Percentiles rank a stretch among this genome's conserved stretches.
Evolutionary conservation across 2,113 vertebrate species (phyloP).

Genomic region (Rhea pennata): DNA sequence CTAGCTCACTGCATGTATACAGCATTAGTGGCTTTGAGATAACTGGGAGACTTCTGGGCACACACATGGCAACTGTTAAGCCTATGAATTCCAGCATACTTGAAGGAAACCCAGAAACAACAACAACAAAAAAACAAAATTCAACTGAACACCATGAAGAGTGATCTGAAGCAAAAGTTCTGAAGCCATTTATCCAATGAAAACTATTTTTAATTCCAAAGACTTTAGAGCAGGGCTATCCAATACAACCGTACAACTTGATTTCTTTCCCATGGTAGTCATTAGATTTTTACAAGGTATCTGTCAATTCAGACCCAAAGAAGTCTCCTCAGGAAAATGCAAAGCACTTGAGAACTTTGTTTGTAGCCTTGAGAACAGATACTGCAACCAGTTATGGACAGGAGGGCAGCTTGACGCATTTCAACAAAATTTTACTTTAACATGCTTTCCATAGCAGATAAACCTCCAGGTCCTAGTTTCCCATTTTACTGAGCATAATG

Average conservation of each 20-base stretch:
- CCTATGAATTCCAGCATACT: background rate
- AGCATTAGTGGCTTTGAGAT: background rate
- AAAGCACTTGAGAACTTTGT: background rate
- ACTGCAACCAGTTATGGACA: background rate
- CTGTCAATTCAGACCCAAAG: background rate
- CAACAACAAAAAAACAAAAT: background rate
- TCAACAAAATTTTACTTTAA: background rate
- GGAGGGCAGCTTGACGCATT: background rate
- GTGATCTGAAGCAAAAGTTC: background rate
- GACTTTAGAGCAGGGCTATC: background rate
- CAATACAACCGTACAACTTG: background rate
- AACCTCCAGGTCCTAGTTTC: background rate
- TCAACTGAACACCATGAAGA: background rate
- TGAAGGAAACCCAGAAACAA: background rate
- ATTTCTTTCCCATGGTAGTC: background rate
- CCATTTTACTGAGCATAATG: background rate
- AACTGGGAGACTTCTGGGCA: background rate
- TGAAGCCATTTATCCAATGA: background rate
- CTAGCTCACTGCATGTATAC: background rate
- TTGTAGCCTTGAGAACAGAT: too few relatives aligned
- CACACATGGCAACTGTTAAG: background rate
- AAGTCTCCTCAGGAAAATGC: accelerated
- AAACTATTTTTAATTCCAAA: background rate
- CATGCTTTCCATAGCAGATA: background rate
- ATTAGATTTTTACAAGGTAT: background rate